Evolutionary conservation across 2,113 vertebrate species (phyloP), one percentile per base, ranked within the genome.

Genomic region (Melanotaenia duboulayi): DNA sequence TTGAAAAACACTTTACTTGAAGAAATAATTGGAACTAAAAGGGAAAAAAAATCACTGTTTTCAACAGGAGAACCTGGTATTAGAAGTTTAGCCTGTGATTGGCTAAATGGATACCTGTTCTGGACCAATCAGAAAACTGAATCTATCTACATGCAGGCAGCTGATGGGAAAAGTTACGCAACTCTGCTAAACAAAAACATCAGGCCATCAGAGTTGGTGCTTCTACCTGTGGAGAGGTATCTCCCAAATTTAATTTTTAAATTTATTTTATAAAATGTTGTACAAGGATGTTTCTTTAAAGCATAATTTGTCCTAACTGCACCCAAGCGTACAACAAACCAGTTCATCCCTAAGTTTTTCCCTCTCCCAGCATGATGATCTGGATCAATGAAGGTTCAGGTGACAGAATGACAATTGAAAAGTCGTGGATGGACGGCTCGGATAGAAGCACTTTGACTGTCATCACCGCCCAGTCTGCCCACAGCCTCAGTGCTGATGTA

Each of bases 381-480:
- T 99, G 97, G 97, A 90, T 97, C 17, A 96, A 95, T 65, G 82
- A 62, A 0, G 93, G 94, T 11, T 87, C 75, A 10, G 90, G 81
- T 8, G 90, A 85, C 11, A 76, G 88, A 35, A 90, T 89, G n/a
- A 92, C 94, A 4, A 76, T 99, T 14, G 94, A 97, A 76, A 92
- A 84, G 8, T 94, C 95, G 0, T 97, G 95, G 55, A 97, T 99
- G 96, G 97, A 98, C 48, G 95, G 95, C 1, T 95, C 95, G 0
- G 91, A 94, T 22, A 76, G 93, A 57, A 88, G 32, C 17, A 76
- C 93, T 20, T 81, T 97, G 61, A 65, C 67, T 0, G 92, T 93
- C 1, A 71, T 96, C 56, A 95, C 93, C 28, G 89, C 93, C 67
- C 95, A 98, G 81, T 81, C 89, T 4, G 94, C 96, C 1, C 84